These are phyloP conservation scores for Edolisoma coerulescens DNA, from an alignment of 2,113 vertebrate species.

Conservation along the genomic window DNA sequence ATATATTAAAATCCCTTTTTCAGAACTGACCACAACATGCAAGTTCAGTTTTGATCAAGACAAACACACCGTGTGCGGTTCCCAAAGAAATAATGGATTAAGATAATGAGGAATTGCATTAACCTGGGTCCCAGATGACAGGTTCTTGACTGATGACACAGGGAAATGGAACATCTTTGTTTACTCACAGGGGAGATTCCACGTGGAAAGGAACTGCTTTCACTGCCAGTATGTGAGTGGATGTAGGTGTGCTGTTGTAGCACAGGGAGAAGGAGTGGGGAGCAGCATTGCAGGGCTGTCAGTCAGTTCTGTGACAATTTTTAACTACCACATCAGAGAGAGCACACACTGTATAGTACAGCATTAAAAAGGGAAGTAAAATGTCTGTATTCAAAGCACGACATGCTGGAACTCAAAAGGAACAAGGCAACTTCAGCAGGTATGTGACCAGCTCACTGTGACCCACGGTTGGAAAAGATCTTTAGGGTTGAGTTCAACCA, in stretches of 20 bases:
- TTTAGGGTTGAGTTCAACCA: neutral
- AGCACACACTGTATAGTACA: neutral
- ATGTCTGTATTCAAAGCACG: neutral
- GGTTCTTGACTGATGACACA: neutral
- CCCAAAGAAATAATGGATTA: neutral
- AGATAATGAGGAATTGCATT: neutral
- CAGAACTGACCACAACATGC: neutral
- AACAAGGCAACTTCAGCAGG: neutral
- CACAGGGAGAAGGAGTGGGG: neutral
- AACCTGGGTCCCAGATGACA: neutral
- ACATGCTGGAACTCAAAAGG: neutral
- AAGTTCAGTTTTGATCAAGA: neutral
- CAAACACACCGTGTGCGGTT: neutral
- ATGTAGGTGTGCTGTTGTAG: neutral
- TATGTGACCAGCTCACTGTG: neutral
- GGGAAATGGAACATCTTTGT: constrained; percentile 27
- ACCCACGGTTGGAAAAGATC: rapidly evolving
- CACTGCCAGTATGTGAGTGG: neutral
- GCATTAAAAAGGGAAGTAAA: neutral
- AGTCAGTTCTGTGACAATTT: neutral
- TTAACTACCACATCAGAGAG: neutral
- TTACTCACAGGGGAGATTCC: neutral
- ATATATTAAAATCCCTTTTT: neutral
- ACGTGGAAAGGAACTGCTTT: neutral
- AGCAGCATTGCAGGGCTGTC: neutral